Conservation (phyloP, 35 echinoderm and acorn worm genomes). For the Diadema setosum region DNA sequence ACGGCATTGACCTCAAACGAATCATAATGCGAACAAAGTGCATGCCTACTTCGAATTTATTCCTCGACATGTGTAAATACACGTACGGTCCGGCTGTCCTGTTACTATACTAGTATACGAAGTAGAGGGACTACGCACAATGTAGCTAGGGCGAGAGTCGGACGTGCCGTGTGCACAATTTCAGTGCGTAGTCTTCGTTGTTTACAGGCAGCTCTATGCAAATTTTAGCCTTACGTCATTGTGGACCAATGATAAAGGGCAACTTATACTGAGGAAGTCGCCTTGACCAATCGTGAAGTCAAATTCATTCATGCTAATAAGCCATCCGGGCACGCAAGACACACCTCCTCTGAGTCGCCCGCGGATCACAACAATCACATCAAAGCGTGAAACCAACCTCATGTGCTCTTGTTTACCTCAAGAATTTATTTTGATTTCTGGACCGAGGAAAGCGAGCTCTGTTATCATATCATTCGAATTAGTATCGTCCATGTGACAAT, state of each 20-base stretch:
- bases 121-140: too few species aligned
- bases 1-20: too few species aligned
- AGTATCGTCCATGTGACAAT: neutral
- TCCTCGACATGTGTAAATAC: too few species aligned
- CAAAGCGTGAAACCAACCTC: neutral
- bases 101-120: too few species aligned
- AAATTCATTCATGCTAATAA: neutral
- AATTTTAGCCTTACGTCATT: slow-evolving; percentile 12
- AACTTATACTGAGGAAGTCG: neutral
- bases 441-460: neutral
- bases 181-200: neutral
- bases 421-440: neutral
- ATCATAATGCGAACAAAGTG: too few species aligned
- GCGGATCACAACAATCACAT: neutral
- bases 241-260: neutral
- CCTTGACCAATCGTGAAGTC: neutral
- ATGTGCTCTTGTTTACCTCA: neutral
- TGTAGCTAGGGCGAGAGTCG: too few species aligned
- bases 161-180: neutral
- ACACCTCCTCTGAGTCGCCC: neutral
- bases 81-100: too few species aligned
- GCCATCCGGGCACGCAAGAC: neutral
- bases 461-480: neutral
- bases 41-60: too few species aligned
- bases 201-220: slow-evolving; percentile 33